Percentiles rank a stretch among this genome's conserved stretches.
phyloP scores from a whole-genome alignment of 2,113 vertebrate genomes.

The Psammodynastes pulverulentus region DNA sequence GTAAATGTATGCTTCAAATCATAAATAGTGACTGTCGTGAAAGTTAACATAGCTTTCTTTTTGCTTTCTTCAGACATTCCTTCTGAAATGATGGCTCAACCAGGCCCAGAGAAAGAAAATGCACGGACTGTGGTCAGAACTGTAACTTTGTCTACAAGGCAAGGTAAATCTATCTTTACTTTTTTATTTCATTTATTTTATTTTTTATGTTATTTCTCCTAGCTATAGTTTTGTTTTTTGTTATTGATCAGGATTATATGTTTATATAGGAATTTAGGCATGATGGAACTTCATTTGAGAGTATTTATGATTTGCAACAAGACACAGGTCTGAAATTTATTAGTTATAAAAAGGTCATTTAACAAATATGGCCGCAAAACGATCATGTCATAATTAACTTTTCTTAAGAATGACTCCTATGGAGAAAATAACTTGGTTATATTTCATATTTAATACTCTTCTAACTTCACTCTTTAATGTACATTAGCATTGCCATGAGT shows the following conservation, averaged over 20 bases:
- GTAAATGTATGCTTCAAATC: not conserved
- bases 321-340: not conserved
- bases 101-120: conserved; percentile 81
- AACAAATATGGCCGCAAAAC: not conserved
- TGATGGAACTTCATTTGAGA: not conserved
- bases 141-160: conserved; percentile 65
- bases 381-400: not conserved
- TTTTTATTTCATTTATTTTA: not conserved
- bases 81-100: conserved; percentile 59
- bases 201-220: not conserved
- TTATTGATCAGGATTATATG: rapidly evolving
- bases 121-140: conserved; percentile 69
- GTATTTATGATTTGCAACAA: not conserved
- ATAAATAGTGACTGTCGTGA: not conserved
- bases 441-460: not conserved
- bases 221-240: rapidly evolving
- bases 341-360: not conserved
- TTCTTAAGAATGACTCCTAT: not conserved
- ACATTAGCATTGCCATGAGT: not conserved
- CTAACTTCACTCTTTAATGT: not conserved
- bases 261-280: not conserved
- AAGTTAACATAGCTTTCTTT: conserved; percentile 13
- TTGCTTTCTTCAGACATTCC: conserved; percentile 60
- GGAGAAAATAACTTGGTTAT: not conserved
- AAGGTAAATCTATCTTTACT: conserved; percentile 63